Conservation (phyloP, 2,797 vertebrate genomes). For the Pseudochaenichthys georgianus region DNA sequence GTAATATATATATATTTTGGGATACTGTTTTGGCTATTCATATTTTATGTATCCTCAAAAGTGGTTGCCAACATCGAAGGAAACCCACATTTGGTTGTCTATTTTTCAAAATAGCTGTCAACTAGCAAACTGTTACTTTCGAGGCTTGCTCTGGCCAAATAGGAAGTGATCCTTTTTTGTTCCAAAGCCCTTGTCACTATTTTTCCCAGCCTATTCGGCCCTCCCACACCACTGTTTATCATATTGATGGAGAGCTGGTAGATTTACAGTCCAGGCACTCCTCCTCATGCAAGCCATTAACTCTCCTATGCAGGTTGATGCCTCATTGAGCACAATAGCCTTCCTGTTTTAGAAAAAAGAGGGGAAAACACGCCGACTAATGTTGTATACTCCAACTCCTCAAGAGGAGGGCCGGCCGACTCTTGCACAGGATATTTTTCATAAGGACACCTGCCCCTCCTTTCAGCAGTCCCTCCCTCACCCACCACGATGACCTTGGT, state of each 20-base stretch:
- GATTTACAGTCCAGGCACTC: slow-evolving; percentile 68
- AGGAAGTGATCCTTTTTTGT: slow-evolving; percentile 30
- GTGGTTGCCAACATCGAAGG: too few species aligned
- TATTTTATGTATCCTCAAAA: too few species aligned
- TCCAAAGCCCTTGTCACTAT: background rate
- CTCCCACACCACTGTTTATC: slow-evolving; percentile 39
- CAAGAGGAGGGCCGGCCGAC: slow-evolving; percentile 12
- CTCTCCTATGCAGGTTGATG: slow-evolving; percentile 48
- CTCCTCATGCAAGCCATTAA: slow-evolving; percentile 57
- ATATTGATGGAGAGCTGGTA: slow-evolving; percentile 50
- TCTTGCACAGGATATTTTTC: slow-evolving; percentile 57
- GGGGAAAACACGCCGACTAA: slow-evolving; percentile 20
- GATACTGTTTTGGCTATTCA: too few species aligned
- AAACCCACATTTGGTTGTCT: too few species aligned
- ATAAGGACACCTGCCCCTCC: slow-evolving; percentile 49
- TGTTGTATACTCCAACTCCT: slow-evolving; percentile 43
- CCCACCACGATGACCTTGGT: slow-evolving; percentile 29
- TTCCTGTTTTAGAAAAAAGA: slow-evolving; percentile 32
- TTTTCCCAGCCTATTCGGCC: background rate
- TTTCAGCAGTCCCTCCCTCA: slow-evolving; percentile 14
- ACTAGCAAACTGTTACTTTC: too few species aligned
- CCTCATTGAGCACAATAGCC: slow-evolving; percentile 70
- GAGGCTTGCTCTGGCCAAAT: background rate
- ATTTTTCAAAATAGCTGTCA: too few species aligned
- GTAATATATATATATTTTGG: too few species aligned